These are phyloP conservation scores for Synergus gifuensis DNA, from an alignment of 2,888 invertebrate genomes.

Conservation along the genomic window DNA sequence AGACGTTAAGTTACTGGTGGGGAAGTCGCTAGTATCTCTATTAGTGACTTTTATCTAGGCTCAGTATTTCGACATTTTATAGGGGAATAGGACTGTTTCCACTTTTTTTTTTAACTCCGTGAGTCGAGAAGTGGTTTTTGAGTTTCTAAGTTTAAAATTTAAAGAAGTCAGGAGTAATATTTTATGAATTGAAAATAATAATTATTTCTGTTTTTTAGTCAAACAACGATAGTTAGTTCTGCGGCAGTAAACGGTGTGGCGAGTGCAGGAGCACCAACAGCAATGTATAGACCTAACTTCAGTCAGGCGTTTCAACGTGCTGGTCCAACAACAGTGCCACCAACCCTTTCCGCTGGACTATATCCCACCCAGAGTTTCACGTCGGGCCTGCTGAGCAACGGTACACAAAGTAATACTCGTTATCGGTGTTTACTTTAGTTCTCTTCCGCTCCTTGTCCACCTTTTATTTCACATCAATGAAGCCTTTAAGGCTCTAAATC, in stretches of 20 bases:
- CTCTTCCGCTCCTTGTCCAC: conserved; percentile 47
- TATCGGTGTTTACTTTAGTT: conserved; percentile 67
- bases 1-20: neutral
- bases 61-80: neutral
- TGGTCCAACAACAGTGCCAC: conserved; percentile 77
- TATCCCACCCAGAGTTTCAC: conserved; percentile 78
- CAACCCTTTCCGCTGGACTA: conserved; percentile 76
- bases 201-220: conserved; percentile 76
- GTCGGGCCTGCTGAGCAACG: conserved; percentile 77
- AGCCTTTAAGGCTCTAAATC: neutral
- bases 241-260: conserved; percentile 75
- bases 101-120: neutral
- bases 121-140: neutral
- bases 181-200: neutral
- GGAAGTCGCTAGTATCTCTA: neutral
- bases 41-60: neutral
- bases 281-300: conserved; percentile 86
- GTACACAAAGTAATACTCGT: conserved; percentile 77
- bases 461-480: neutral
- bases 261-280: conserved; percentile 80
- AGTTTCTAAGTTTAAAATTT: neutral
- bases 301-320: conserved; percentile 85
- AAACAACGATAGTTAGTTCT: conserved; percentile 81
- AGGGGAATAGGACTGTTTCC: neutral
- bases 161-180: too few species aligned